Evolutionary conservation across 2,888 invertebrate species (phyloP).

Genomic region (Trichopria drosophilae): DNA sequence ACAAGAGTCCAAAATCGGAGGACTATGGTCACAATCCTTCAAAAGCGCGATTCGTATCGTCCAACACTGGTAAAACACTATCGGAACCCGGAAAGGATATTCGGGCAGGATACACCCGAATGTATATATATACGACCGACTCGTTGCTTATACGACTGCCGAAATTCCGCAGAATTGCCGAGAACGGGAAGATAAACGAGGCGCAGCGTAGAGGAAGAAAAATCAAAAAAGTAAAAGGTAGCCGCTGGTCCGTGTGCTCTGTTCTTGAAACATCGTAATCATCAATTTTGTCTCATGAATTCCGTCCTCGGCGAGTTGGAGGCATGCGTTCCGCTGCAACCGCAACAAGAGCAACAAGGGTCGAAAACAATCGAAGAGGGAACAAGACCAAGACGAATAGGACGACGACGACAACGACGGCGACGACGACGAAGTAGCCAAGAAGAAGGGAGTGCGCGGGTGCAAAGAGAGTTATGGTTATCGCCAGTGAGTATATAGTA

Average conservation of each 20-base stretch:
- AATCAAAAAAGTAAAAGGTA: conserved; percentile 12
- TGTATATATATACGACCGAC: conserved; percentile 34
- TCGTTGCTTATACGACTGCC: conserved; percentile 38
- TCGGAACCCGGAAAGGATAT: conserved; percentile 20
- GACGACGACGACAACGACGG: conserved; percentile 17
- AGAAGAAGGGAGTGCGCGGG: conserved; percentile 35
- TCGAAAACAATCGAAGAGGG: conserved; percentile 45
- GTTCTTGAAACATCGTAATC: conserved; percentile 41
- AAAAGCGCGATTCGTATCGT: too few relatives aligned
- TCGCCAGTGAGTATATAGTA: conserved; percentile 46
- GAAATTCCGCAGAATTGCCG: conserved; percentile 31
- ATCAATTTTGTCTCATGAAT: conserved; percentile 46
- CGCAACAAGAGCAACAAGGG: conserved; percentile 34
- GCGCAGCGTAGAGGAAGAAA: conserved; percentile 9
- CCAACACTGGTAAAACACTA: too few relatives aligned
- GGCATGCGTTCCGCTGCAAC: conserved; percentile 19
- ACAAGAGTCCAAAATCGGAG: too few relatives aligned
- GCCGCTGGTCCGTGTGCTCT: conserved; percentile 14
- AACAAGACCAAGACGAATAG: conserved; percentile 32
- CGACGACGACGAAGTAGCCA: conserved; percentile 19
- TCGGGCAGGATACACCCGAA: conserved; percentile 32
- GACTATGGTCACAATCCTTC: too few relatives aligned
- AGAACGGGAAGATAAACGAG: conserved; percentile 8
- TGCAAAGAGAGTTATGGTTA: conserved; percentile 52
- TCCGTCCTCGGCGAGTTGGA: conserved; percentile 25